A percentile compares a stretch with the other conserved stretches of the same genome.
phyloP scores from a whole-genome alignment of 2,888 invertebrate genomes.

The Polydesmus complanatus region DNA sequence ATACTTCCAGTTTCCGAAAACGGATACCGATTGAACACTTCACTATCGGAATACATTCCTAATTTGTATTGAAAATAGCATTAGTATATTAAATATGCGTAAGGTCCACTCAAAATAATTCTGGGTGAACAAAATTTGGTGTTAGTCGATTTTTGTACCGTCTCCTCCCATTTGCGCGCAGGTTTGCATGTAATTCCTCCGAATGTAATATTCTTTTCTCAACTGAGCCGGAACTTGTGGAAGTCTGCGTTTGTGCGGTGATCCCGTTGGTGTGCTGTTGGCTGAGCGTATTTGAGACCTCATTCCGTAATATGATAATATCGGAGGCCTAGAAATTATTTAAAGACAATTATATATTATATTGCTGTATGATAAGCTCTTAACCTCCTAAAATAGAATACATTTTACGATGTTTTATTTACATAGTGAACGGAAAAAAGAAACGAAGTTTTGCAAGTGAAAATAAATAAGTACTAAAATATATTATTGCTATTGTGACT shows the following conservation, averaged over 20 bases:
- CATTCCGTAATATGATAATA: constrained; percentile 15
- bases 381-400: neutral
- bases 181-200: constrained; percentile 2
- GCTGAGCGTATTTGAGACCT: constrained; percentile 31
- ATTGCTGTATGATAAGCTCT: no score
- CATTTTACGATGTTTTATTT: no score
- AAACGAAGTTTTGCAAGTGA: no score
- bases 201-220: constrained; percentile 18
- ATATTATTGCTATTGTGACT: no score
- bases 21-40: constrained; percentile 22
- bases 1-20: constrained; percentile 16
- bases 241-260: constrained; percentile 85
- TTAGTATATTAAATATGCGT: constrained; percentile 5
- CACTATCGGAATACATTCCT: constrained; percentile 22
- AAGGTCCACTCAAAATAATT: neutral
- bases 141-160: no score
- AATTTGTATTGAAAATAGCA: constrained; percentile 25
- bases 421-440: no score
- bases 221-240: constrained; percentile 65
- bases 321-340: constrained; percentile 12
- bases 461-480: no score
- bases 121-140: neutral
- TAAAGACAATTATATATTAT: neutral
- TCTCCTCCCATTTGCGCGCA: constrained; percentile 14
- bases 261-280: constrained; percentile 84